These are phyloP conservation scores for Pocillopora verrucosa DNA, from an alignment of 64 coral and sea anemone genomes.

Conservation along the genomic window DNA sequence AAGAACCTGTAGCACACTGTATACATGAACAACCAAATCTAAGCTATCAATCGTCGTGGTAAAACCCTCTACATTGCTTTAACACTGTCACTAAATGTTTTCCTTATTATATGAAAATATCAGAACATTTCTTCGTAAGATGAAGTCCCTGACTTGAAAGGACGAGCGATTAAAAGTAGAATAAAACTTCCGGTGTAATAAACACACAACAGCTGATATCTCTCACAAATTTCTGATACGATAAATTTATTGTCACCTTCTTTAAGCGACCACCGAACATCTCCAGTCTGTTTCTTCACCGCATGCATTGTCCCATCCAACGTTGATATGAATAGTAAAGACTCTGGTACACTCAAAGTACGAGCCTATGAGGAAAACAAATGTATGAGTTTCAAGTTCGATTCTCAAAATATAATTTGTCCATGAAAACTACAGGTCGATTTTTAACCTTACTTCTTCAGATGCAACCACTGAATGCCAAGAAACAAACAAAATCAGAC, in stretches of 20 bases:
- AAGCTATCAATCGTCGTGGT: too few species aligned
- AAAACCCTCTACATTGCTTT: too few species aligned
- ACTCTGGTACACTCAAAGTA: conserved; percentile 86
- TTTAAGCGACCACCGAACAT: conserved; percentile 88
- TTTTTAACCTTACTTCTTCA: background rate
- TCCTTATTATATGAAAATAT: too few species aligned
- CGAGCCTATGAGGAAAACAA: conserved; percentile 44
- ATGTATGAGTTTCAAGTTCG: background rate
- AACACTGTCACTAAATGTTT: too few species aligned
- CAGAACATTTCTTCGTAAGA: background rate
- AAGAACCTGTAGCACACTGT: background rate
- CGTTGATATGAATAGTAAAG: conserved; percentile 88
- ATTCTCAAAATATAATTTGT: background rate
- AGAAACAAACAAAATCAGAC: background rate
- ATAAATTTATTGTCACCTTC: conserved; percentile 64
- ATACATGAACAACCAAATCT: too few species aligned
- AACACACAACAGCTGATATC: too few species aligned
- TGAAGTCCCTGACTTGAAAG: background rate
- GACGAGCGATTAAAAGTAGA: too few species aligned
- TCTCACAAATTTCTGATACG: too few species aligned
- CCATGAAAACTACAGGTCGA: background rate
- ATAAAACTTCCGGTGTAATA: background rate
- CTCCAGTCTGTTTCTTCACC: conserved; percentile 83
- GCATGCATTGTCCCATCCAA: conserved; percentile 95
- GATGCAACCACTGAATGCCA: background rate